Evolutionary conservation across 1,140 invertebrate species (phyloP), one percentile per base, ranked within the genome.

Genomic region (Drosophila kikkawai): DNA sequence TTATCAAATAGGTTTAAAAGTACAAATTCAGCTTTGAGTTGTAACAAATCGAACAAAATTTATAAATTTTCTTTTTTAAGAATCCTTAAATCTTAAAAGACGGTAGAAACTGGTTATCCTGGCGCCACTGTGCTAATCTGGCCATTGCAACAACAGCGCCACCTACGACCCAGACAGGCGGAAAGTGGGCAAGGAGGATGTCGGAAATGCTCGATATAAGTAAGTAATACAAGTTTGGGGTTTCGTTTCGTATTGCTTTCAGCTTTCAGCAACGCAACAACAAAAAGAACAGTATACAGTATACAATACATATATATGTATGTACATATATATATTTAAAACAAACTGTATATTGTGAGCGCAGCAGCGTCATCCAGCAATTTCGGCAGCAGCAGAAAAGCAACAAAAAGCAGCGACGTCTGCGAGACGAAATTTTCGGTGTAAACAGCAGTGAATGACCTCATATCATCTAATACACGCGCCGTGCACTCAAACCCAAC

Each of bases 381-480:
- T 70, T 70, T 70, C 63, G 63, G 45, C 42, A 45, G 42, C 63
- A 61, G 58, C 29, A 39, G 57, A 48, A 55, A 55, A 55, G 51
- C 51, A 55, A 55, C 53, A 55, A 55, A 55, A 55, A 55, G 44
- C 74, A 48, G 19, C 79, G 15, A 34, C 74, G 63, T 61, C 53
- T 73, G 73, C 80, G 84, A 87, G 84, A 90, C 84, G 83, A 79
- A 75, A 79, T 79, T 82, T 90, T 88, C 44, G 84, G 64, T 90
- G 86, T 90, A 85, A 81, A 90, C 81, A 90, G 75, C 90, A 91
- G 90, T 91, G 90, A 91, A 91, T 91, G 90, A 91, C 90, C 90
- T 91, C 85, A 91, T 91, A 91, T 91, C 82, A 91, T 91, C 82
- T 90, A 86, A 83, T 75, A 91, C 90, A 91, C 90, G 90, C 90